These are phyloP conservation scores for Scaptomyza reducta DNA, from an alignment of 2,888 invertebrate genomes.

Conservation along the genomic window DNA sequence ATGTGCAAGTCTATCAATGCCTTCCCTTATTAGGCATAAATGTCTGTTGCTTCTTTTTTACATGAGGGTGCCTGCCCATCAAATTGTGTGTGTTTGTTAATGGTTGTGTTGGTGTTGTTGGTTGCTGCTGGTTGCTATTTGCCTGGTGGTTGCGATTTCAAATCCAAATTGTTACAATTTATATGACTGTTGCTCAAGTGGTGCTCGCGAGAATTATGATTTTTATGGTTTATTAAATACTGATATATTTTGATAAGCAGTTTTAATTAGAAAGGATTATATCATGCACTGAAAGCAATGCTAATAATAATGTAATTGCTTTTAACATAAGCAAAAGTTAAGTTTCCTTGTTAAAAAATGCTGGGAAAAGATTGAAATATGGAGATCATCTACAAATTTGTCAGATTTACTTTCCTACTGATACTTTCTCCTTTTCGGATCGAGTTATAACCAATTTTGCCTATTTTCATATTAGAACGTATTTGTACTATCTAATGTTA, in stretches of 20 bases:
- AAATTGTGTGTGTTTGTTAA: slow-evolving; percentile 40
- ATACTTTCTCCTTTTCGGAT: too few species aligned
- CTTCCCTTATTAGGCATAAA: slow-evolving; percentile 68
- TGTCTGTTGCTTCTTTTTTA: slow-evolving; percentile 46
- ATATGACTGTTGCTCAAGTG: slow-evolving; percentile 52
- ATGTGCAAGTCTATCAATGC: slow-evolving; percentile 49
- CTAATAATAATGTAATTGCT: too few species aligned
- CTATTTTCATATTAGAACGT: too few species aligned
- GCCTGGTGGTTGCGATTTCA: slow-evolving; percentile 56
- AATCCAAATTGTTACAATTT: slow-evolving; percentile 59
- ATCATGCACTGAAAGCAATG: not conserved
- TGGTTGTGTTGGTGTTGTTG: slow-evolving; percentile 17
- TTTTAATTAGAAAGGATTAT: slow-evolving; percentile 32
- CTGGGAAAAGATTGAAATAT: too few species aligned
- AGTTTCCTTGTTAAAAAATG: too few species aligned
- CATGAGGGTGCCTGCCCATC: slow-evolving; percentile 58
- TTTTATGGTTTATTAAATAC: slow-evolving; percentile 48
- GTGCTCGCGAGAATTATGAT: slow-evolving; percentile 29
- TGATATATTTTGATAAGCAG: slow-evolving; percentile 51
- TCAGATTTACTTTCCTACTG: too few species aligned
- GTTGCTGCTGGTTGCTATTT: slow-evolving; percentile 11
- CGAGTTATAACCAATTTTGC: too few species aligned
- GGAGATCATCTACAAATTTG: too few species aligned
- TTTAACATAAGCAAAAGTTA: too few species aligned
- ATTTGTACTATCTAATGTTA: too few species aligned